Percentiles rank a stretch among this genome's conserved stretches.
These are phyloP conservation scores for Eupelmus urozonus DNA, from an alignment of 2,888 invertebrate genomes.

Conservation along the genomic window DNA sequence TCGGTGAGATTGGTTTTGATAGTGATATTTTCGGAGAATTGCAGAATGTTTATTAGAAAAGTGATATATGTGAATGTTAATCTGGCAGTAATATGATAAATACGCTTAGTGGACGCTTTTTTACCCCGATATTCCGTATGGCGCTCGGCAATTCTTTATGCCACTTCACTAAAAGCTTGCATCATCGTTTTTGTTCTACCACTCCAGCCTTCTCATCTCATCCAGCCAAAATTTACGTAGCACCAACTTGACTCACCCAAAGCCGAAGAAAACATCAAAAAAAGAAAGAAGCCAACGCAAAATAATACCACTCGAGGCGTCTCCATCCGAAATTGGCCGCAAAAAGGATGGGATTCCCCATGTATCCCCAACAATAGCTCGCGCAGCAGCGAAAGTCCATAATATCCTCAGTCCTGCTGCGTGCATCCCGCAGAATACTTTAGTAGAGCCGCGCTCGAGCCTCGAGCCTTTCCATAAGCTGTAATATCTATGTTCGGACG, in stretches of 20 bases:
- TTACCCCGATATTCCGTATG: no score
- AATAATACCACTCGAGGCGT: constrained; percentile 25
- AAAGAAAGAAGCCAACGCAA: constrained; percentile 2
- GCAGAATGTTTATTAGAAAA: no score
- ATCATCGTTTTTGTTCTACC: not conserved
- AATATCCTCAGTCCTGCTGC: constrained; percentile 27
- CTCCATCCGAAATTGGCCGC: constrained; percentile 43
- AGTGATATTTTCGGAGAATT: no score
- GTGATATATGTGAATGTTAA: no score
- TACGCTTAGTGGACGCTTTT: no score
- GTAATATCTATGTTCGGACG: constrained; percentile 57
- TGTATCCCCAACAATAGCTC: no score
- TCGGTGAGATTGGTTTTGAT: no score
- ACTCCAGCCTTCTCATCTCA: no score
- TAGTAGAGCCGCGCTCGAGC: constrained; percentile 45
- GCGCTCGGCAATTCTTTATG: no score
- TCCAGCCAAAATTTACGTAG: not conserved
- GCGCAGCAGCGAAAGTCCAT: constrained; percentile 30
- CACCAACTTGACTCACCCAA: not conserved
- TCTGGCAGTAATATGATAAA: no score
- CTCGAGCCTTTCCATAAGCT: constrained; percentile 50
- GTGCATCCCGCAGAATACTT: constrained; percentile 53
- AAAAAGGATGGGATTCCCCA: constrained; percentile 32
- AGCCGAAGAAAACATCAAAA: not conserved
- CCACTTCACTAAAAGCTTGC: not conserved